A percentile compares a stretch with the other conserved stretches of the same genome.
phyloP scores from a whole-genome alignment of 2,888 invertebrate genomes.

The Ectropis crepuscularia region DNA sequence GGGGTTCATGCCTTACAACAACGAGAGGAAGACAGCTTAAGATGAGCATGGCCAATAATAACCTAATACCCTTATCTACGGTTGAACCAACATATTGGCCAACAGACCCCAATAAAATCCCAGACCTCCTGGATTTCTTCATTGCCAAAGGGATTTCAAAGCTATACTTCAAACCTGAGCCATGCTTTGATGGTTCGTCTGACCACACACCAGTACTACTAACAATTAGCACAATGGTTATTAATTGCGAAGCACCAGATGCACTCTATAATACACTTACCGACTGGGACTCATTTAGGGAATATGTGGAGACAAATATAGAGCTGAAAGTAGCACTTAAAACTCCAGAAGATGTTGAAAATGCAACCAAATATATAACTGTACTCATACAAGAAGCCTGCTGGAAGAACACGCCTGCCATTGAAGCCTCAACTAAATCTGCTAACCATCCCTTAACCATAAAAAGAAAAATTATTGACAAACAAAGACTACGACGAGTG shows the following conservation, averaged over 20 bases:
- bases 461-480: not conserved
- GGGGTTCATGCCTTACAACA: too few species aligned
- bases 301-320: not conserved
- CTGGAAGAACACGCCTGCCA: not conserved
- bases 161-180: not conserved
- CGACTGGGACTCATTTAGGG: not conserved
- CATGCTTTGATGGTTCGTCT: conserved; percentile 2
- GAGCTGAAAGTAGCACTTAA: not conserved
- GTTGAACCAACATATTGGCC: not conserved
- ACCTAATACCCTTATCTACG: not conserved
- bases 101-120: not conserved
- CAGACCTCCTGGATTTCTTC: not conserved
- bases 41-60: not conserved
- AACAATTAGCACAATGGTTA: too few species aligned
- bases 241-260: too few species aligned
- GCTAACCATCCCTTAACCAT: too few species aligned
- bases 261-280: too few species aligned
- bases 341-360: not conserved
- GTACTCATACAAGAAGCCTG: conserved; percentile 1
- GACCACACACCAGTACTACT: too few species aligned
- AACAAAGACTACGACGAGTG: not conserved
- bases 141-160: not conserved
- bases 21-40: too few species aligned
- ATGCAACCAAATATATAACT: conserved; percentile 4
- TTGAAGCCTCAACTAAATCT: too few species aligned